Percentiles rank a stretch among this genome's conserved stretches.
Evolutionary conservation across 53 echinoderm and acorn worm species (phyloP).

Genomic region (Zoroaster sp.): DNA sequence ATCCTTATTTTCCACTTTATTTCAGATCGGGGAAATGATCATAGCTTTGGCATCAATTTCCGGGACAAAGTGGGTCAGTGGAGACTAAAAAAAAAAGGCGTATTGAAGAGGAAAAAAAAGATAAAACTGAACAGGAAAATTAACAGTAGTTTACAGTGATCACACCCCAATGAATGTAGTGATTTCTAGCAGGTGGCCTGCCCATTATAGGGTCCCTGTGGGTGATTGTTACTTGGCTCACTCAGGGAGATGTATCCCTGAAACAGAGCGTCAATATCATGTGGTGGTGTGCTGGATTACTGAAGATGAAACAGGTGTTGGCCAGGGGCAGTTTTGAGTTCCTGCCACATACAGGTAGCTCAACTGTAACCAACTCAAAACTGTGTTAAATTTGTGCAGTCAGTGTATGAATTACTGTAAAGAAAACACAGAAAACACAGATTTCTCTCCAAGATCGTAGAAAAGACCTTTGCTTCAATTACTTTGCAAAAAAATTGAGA

Average conservation of each 20-base stretch:
- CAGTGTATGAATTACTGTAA: too few species aligned
- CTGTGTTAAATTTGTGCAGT: background rate
- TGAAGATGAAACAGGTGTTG: background rate
- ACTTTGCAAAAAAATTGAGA: too few species aligned
- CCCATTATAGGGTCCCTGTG: conserved; percentile 2
- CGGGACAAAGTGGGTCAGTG: background rate
- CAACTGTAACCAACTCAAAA: background rate
- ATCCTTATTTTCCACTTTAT: background rate
- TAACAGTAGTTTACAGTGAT: conserved; percentile 6
- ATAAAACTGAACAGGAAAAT: conserved; percentile 1
- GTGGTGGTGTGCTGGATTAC: background rate
- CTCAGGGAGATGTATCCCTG: too few species aligned
- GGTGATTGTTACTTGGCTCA: conserved; percentile 13
- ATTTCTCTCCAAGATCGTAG: too few species aligned
- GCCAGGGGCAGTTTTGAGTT: background rate
- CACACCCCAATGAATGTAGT: background rate
- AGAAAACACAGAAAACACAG: too few species aligned
- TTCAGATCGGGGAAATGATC: conserved; percentile 2
- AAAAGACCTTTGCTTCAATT: too few species aligned
- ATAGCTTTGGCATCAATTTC: conserved; percentile 24
- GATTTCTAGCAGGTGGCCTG: conserved; percentile 30
- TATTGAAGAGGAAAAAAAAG: background rate
- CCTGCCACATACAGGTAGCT: background rate
- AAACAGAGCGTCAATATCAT: background rate
- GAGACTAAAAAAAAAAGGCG: background rate